Percentiles rank a stretch among this genome's conserved stretches.
Evolutionary conservation across 1,140 invertebrate species (phyloP).

Genomic region (Eupristina koningsbergeri): DNA sequence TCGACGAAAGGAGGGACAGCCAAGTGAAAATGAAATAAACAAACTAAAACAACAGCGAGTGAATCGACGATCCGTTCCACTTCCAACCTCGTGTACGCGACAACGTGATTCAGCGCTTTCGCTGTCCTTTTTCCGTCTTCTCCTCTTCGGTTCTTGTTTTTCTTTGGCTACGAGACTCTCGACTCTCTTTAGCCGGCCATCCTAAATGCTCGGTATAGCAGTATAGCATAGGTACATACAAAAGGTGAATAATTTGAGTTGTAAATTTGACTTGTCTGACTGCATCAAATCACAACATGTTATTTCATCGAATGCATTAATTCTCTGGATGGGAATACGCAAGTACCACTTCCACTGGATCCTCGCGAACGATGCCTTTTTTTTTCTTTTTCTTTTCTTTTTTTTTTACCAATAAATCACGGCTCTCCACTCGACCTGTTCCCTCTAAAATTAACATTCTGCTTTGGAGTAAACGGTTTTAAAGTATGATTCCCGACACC

Average conservation of each 20-base stretch:
- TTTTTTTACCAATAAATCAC: no score
- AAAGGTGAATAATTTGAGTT: slow-evolving; percentile 15
- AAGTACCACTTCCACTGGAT: no score
- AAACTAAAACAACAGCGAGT: slow-evolving; percentile 24
- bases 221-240: background rate
- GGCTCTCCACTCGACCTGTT: no score
- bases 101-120: slow-evolving; percentile 40
- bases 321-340: background rate
- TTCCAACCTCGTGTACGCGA: slow-evolving; percentile 51
- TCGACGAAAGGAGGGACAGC: slow-evolving; percentile 5
- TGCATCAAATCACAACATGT: background rate
- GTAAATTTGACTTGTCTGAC: slow-evolving; percentile 23
- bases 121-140: slow-evolving; percentile 4
- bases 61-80: slow-evolving; percentile 49
- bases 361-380: no score
- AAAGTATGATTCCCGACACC: no score
- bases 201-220: background rate
- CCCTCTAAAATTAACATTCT: no score
- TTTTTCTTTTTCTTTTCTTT: no score
- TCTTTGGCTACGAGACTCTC: background rate
- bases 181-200: background rate
- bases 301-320: background rate
- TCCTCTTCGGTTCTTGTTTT: background rate
- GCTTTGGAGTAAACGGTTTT: no score
- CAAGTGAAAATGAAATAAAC: slow-evolving; percentile 1